Base-by-base conservation (phyloP, 2,797 vertebrate genomes). In the Xiphorhynchus erythropygius region DNA sequence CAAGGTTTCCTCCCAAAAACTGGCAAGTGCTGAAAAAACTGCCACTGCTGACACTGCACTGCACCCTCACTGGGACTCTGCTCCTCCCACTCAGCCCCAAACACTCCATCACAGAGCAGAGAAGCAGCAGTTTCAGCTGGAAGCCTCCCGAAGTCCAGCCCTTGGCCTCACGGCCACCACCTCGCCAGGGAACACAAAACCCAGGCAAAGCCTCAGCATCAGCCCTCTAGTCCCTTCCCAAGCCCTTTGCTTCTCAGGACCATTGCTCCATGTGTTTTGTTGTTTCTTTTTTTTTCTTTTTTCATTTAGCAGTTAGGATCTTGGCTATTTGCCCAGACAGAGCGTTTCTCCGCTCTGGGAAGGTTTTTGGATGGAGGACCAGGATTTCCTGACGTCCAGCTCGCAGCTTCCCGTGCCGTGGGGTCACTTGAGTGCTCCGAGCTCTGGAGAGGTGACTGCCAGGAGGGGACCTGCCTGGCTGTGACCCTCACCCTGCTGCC, bases 381-480 rank as follows among this genome's bases (percentile, higher is more conserved):
- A 89, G 93, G 92, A 95, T 93, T 95, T 96, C 95, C 95, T 93
- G 96, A 95, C 9, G 4, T 64, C 77, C 88, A 89, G 86, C 84
- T 92, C 1, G 0, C 3, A 6, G 89, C 22, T 94, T 94, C 92
- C 94, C 0, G 37, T 93, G 91, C 75, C 0, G 1, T 3, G 47
- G 79, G 89, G 82, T 94, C 94, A 92, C 37, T 42, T 0, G 14
- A 93, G 78, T 78, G 76, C 91, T 93, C 68, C 0, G 0, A 68
- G 64, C 85, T 46, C 60, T 0, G 0, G 39, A 0, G 0, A 1
- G 5, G 42, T 47, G 47, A 18, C 56, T 44, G 79, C 71, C 59
- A 55, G 67, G 55, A 78, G 35, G 49, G 70, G 62, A 84, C 62
- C 86, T 25, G 77, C 59, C 0, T 0, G 73, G 28, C 77, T 47